A percentile compares a stretch with the other conserved stretches of the same genome.
These are phyloP conservation scores for Muscicapa comitata DNA, from an alignment of 2,797 vertebrate genomes.

Conservation along the genomic window DNA sequence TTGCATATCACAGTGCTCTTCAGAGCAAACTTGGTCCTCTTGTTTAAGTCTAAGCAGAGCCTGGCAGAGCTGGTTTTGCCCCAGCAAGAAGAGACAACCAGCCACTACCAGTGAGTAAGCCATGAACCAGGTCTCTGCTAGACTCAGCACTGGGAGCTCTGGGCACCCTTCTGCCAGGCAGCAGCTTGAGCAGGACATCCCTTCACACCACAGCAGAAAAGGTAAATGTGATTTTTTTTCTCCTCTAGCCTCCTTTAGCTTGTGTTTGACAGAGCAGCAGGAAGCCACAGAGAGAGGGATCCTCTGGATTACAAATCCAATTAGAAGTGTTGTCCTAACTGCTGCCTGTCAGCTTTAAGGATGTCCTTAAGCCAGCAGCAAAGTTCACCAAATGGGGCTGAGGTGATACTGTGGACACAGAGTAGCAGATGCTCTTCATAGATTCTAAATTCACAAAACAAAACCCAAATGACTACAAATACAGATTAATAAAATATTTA, in stretches of 20 bases:
- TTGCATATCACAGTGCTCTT: neutral
- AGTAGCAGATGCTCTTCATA: constrained; percentile 12
- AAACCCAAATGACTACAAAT: neutral
- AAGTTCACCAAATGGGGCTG: neutral
- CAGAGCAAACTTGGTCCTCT: neutral
- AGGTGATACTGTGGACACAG: neutral
- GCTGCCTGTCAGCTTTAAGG: neutral
- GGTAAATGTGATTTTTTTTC: neutral
- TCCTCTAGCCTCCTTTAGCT: neutral
- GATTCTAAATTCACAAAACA: neutral
- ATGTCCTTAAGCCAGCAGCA: neutral
- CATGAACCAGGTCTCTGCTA: neutral
- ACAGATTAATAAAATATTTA: neutral
- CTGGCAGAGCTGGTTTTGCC: neutral
- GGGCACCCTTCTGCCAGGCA: neutral
- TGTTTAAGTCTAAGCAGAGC: neutral
- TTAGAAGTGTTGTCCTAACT: neutral
- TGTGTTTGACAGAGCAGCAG: neutral
- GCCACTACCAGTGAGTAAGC: neutral
- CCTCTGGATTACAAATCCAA: neutral
- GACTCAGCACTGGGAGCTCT: neutral
- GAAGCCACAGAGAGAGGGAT: neutral
- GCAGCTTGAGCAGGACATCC: neutral
- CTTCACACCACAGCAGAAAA: neutral
- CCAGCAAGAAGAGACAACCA: neutral